phyloP scores from a whole-genome alignment of 1,140 invertebrate genomes.

The Drosophila insularis region DNA sequence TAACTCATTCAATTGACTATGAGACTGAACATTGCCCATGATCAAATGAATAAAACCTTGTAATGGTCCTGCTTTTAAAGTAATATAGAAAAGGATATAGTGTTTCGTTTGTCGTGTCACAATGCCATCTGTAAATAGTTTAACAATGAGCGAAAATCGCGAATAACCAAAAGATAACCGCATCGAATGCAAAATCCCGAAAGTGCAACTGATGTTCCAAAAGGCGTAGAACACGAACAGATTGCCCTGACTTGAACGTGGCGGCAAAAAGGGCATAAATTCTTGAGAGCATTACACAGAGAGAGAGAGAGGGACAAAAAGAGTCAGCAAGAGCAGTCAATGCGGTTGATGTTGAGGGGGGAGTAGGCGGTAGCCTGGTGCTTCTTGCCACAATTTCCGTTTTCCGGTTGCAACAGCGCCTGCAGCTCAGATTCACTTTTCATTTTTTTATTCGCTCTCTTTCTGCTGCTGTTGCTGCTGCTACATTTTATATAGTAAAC shows the following conservation, averaged over 20 bases:
- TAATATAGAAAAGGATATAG: not conserved
- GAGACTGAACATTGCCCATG: too few relatives aligned
- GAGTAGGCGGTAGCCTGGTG: conserved; percentile 25
- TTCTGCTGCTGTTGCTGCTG: not conserved
- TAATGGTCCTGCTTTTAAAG: too few relatives aligned
- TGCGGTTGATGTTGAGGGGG: not conserved
- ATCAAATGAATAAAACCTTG: too few relatives aligned
- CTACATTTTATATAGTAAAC: conserved; percentile 34
- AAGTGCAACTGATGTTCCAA: conserved; percentile 8
- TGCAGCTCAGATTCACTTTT: conserved; percentile 79
- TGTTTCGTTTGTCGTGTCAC: not conserved
- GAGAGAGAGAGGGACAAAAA: not conserved
- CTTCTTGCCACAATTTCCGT: conserved; percentile 73
- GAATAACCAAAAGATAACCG: not conserved
- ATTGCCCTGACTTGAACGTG: not conserved
- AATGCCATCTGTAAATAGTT: not conserved
- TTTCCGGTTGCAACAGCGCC: conserved; percentile 65
- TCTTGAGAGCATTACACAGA: conserved; percentile 4
- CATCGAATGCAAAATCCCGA: conserved; percentile 9
- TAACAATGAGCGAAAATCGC: conserved; percentile 1
- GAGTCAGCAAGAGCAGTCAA: not conserved
- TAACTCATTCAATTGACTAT: too few relatives aligned
- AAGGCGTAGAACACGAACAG: conserved; percentile 38
- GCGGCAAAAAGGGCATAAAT: conserved; percentile 10
- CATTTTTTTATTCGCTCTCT: not conserved